Base-by-base conservation (phyloP, 2,113 vertebrate species). In the Carlito syrichta region DNA sequence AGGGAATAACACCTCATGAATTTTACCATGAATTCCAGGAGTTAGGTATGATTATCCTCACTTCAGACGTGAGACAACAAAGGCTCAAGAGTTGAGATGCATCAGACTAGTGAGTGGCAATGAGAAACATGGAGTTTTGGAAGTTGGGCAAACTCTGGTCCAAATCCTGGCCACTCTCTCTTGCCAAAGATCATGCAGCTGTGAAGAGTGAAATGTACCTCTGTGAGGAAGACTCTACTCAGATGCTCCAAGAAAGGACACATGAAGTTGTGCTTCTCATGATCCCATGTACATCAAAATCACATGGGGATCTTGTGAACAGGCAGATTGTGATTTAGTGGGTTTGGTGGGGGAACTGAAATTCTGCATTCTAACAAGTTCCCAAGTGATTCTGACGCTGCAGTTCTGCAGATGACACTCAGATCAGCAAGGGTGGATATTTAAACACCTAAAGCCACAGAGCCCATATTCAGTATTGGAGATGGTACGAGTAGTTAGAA, bases 121-220 rank as follows among this genome's bases (percentile, higher is more conserved):
- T 13, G 60, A 56, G 38, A 96, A 81, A 23, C 23, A 5, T 23
- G 77, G 35, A 85, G 7, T 3, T 71, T 89, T 71, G 63, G 20
- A 45, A 63, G 16, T 78, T 27, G 27, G n/a, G 40, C 48, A 76
- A 58, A 66, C 52, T 62, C 23, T 66, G 71, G 30, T 32, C 43
- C 52, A 32, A 52, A 71, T 89, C 40, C 54, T 30, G 8, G 25
- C 32, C 50, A 25, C 40, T 77, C 32, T 91, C 13, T 50, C 74
- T 81, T 93, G 69, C 35, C 66, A 50, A 60, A 95, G 69, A 25
- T 38, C 40, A n/a, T 23, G 40, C 3, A 82, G 20, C 78, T 78
- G 30, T 19, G 22, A 12, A 74, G 10, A 38, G 7, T 50, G n/a
- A 43, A 79, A 60, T 3, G 19, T 11, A 83, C 10, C 32, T 93